Conservation (phyloP, 2,113 vertebrate genomes). For the Puma concolor region DNA sequence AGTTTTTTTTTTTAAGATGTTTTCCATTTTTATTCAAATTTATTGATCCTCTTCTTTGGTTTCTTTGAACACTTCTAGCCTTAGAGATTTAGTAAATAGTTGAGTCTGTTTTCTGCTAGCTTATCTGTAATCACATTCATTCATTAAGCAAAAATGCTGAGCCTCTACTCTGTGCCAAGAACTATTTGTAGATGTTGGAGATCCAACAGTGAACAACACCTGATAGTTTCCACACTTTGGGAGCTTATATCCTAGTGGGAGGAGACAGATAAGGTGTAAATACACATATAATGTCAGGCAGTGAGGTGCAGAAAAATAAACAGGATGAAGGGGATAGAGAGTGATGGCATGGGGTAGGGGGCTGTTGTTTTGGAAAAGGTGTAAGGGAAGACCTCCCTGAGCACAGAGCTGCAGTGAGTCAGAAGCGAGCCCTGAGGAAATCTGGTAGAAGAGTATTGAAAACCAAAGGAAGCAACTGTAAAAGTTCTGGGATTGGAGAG, state of each 20-base stretch:
- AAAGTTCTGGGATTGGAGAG: not conserved
- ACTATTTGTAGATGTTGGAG: not conserved
- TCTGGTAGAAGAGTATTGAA: not conserved
- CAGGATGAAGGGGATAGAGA: not conserved
- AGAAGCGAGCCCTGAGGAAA: not conserved
- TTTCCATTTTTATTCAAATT: constrained; percentile 3
- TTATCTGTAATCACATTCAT: not conserved
- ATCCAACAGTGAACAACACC: not conserved
- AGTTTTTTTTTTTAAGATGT: not conserved
- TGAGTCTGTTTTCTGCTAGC: not conserved
- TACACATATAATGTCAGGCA: accelerated
- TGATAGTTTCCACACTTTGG: not conserved
- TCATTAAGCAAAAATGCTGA: not conserved
- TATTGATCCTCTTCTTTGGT: not conserved
- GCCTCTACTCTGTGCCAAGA: not conserved
- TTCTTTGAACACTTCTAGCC: not conserved
- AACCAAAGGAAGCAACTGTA: not conserved
- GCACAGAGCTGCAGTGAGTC: not conserved
- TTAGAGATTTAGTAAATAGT: not conserved
- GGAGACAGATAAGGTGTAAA: not conserved
- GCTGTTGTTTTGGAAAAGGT: not conserved
- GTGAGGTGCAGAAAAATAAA: not conserved
- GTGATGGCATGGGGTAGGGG: not conserved
- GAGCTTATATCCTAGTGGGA: not conserved
- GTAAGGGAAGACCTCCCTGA: not conserved